These are phyloP conservation scores for Nixonia krombeini DNA, from an alignment of 1,140 invertebrate genomes.

Conservation along the genomic window DNA sequence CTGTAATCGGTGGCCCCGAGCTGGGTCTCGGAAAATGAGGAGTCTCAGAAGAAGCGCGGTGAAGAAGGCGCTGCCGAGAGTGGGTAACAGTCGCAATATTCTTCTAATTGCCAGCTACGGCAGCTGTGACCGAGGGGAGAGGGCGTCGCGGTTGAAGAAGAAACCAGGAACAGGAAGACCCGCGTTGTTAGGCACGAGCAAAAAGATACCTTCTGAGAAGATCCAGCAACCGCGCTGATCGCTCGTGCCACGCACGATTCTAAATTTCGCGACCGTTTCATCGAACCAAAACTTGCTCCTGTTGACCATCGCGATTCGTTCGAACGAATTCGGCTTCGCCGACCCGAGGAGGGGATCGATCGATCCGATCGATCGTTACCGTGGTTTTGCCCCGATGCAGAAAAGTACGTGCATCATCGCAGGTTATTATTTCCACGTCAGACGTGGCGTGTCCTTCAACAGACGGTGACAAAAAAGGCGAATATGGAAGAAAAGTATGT, in stretches of 20 bases:
- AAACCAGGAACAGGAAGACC: slow-evolving; percentile 45
- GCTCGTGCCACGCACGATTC: not conserved
- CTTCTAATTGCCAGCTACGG: slow-evolving; percentile 47
- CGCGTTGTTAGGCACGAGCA: slow-evolving; percentile 14
- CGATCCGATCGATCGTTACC: not conserved
- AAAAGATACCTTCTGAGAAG: slow-evolving; percentile 41
- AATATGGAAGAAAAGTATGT: slow-evolving; percentile 41
- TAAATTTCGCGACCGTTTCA: slow-evolving; percentile 6
- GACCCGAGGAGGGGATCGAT: too few relatives aligned
- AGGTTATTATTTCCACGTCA: slow-evolving; percentile 39
- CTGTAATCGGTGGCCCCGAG: slow-evolving; percentile 34
- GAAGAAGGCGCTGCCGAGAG: slow-evolving; percentile 24
- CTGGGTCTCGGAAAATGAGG: too few relatives aligned
- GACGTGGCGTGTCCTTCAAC: slow-evolving; percentile 23
- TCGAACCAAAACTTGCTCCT: too few relatives aligned
- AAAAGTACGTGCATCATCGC: too few relatives aligned
- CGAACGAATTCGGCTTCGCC: not conserved
- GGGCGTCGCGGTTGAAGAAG: slow-evolving; percentile 9
- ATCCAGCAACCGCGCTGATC: slow-evolving; percentile 14
- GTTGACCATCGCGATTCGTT: not conserved
- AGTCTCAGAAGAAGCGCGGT: slow-evolving; percentile 31
- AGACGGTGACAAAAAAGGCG: slow-evolving; percentile 19
- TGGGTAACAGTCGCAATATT: slow-evolving; percentile 46
- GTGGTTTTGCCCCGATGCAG: too few relatives aligned
- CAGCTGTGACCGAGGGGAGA: slow-evolving; percentile 16